These are phyloP conservation scores for Eupithecia inturbata DNA, from an alignment of 2,888 invertebrate species.

Conservation along the genomic window DNA sequence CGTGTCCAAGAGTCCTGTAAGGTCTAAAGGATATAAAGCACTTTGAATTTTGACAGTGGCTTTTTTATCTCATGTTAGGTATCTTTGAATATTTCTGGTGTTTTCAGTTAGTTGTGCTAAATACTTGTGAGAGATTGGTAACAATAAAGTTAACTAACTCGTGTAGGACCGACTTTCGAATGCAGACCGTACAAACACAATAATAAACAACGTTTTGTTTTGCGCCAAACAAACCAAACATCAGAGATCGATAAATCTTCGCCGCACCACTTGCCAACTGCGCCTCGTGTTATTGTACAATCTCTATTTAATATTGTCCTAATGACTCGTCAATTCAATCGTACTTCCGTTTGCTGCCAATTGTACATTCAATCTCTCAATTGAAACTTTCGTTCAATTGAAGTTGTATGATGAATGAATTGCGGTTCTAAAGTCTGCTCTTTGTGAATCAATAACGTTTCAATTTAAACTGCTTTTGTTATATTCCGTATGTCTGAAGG, in stretches of 20 bases:
- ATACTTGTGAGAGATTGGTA: no score
- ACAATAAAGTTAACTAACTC: not conserved
- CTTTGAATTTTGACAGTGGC: no score
- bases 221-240: constrained; percentile 18
- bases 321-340: not conserved
- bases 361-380: constrained; percentile 23
- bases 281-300: constrained; percentile 27
- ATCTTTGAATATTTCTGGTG: no score
- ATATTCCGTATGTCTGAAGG: not conserved
- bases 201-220: constrained; percentile 20
- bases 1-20: no score
- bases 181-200: not conserved
- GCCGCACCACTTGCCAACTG: constrained; percentile 42
- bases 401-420: constrained; percentile 25
- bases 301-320: not conserved
- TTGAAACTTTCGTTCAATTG: constrained; percentile 33
- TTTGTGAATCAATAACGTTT: constrained; percentile 18
- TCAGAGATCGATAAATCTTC: constrained; percentile 24
- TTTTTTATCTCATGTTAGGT: no score
- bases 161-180: not conserved
- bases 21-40: no score
- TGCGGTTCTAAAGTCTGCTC: constrained; percentile 27
- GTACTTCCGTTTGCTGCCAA: not conserved
- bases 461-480: not conserved
- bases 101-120: not conserved